These are phyloP conservation scores for Malaclemys terrapin DNA, from an alignment of 2,113 vertebrate species.

Conservation along the genomic window DNA sequence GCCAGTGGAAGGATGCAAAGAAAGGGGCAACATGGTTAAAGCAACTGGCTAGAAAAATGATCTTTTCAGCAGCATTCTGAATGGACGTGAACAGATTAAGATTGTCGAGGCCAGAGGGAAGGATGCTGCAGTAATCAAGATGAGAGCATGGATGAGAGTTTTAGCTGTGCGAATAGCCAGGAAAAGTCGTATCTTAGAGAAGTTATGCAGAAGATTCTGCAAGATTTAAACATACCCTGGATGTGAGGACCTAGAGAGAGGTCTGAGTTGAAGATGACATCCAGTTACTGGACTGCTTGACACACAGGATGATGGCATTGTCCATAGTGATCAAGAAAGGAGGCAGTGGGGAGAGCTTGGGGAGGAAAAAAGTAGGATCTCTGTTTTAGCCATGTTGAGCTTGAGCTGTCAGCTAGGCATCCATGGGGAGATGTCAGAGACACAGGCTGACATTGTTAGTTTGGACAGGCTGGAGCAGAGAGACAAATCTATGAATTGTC, in stretches of 20 bases:
- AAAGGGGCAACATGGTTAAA: neutral
- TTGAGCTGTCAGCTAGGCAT: neutral
- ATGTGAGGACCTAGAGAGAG: neutral
- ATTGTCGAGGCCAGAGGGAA: neutral
- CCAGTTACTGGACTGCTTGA: neutral
- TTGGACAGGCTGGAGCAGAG: neutral
- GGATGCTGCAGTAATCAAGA: neutral
- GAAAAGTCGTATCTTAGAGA: neutral
- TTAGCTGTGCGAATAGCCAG: neutral
- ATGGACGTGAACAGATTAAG: neutral
- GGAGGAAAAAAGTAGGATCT: neutral
- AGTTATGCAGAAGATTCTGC: neutral
- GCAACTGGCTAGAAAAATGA: neutral
- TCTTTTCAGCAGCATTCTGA: neutral
- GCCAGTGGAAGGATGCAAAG: neutral
- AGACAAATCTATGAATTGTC: neutral
- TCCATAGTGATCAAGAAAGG: neutral
- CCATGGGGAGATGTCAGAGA: neutral
- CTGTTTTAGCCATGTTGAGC: neutral
- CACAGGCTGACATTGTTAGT: neutral
- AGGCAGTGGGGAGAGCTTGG: neutral
- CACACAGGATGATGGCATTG: neutral
- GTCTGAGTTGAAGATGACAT: neutral
- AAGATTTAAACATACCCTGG: neutral
- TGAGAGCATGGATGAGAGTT: neutral